Conservation (phyloP, 2,888 invertebrate genomes). For the Drosophila formosana region DNA sequence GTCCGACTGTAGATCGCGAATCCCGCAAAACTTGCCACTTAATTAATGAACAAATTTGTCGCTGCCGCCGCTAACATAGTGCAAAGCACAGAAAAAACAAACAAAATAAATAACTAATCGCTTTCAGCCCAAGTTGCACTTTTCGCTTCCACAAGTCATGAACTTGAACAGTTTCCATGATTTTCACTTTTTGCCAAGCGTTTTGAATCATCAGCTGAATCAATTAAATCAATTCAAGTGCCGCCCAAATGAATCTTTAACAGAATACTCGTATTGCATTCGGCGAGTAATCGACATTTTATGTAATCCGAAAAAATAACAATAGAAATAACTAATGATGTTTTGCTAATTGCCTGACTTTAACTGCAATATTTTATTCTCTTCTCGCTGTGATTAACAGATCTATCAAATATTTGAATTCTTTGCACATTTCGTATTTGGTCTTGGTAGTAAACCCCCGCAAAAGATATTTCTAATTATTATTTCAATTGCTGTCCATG, state of each 20-base stretch:
- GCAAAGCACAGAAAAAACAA: constrained; percentile 19
- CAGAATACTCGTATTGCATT: neutral
- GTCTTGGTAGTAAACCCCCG: too few species aligned
- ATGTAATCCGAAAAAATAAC: constrained; percentile 8
- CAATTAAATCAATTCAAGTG: constrained; percentile 31
- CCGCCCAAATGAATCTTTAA: neutral
- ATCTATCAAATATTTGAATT: neutral
- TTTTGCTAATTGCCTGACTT: constrained; percentile 4
- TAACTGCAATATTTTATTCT: neutral
- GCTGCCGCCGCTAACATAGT: neutral
- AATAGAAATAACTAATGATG: constrained; percentile 27
- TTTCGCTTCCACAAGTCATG: constrained; percentile 59
- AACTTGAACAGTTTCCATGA: constrained; percentile 47
- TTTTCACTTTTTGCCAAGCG: constrained; percentile 25
- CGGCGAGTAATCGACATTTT: constrained; percentile 1
- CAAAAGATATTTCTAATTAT: too few species aligned
- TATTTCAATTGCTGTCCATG: too few species aligned
- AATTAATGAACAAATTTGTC: constrained; percentile 44
- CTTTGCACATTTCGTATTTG: too few species aligned
- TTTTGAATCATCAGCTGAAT: constrained; percentile 24
- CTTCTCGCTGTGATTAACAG: neutral
- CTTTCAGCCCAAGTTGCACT: constrained; percentile 56
- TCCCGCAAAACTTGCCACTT: constrained; percentile 40
- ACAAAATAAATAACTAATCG: constrained; percentile 53
- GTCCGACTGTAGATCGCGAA: constrained; percentile 21